Evolutionary conservation across 2,797 vertebrate species (phyloP).

Genomic region (Acrocephalus scirpaceus): DNA sequence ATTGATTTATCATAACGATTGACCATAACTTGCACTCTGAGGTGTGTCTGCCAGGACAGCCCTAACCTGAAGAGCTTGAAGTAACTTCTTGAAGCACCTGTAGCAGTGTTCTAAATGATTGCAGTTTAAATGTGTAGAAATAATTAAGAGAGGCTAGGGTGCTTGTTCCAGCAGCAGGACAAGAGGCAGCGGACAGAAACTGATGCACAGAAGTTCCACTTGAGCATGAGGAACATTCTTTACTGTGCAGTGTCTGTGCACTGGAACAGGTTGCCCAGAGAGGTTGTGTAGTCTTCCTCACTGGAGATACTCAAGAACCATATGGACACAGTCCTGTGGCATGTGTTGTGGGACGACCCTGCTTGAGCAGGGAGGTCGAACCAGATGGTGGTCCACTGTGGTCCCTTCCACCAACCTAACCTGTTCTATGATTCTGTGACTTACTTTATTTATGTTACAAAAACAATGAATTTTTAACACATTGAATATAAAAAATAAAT

Average conservation of each 20-base stretch:
- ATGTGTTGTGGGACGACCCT: neutral
- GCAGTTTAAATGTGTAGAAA: neutral
- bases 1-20: neutral
- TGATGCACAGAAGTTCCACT: neutral
- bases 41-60: neutral
- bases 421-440: neutral
- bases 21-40: neutral
- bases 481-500: neutral
- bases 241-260: neutral
- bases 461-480: neutral
- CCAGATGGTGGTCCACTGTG: neutral
- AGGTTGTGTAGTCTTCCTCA: neutral
- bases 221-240: neutral
- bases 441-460: slow-evolving; percentile 15
- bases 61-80: neutral
- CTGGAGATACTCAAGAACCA: neutral
- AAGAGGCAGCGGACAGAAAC: neutral
- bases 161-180: neutral
- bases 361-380: neutral
- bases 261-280: neutral
- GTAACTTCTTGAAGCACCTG: neutral
- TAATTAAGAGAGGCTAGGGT: neutral
- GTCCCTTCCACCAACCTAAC: neutral
- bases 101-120: neutral
- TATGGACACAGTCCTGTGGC: neutral